Conservation (phyloP, 1,140 invertebrate genomes). For the Aphelenchoides avenae region DNA sequence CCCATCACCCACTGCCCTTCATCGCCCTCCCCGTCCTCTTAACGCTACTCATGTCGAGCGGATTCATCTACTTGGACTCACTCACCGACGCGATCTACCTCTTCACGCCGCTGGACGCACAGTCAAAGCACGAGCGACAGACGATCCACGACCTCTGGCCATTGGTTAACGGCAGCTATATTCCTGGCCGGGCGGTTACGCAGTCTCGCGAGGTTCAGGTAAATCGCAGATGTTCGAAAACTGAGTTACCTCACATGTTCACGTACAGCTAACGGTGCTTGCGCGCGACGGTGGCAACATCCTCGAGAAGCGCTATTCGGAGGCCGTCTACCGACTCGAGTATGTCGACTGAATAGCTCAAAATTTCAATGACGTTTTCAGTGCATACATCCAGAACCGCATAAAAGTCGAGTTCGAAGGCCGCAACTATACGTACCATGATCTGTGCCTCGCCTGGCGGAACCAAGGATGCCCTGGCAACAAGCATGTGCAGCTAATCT, state of each 20-base stretch:
- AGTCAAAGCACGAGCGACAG: conserved; percentile 46
- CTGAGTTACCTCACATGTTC: neutral
- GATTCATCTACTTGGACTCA: conserved; percentile 48
- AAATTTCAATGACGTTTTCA: too few species aligned
- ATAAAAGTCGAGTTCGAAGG: conserved; percentile 46
- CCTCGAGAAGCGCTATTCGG: conserved; percentile 49
- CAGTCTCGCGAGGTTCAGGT: conserved; percentile 57
- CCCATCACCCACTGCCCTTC: conserved; percentile 50
- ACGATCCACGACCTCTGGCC: conserved; percentile 57
- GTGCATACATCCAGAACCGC: conserved; percentile 46
- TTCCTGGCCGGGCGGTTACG: conserved; percentile 55
- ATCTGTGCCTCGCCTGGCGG: conserved; percentile 45
- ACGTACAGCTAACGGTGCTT: conserved; percentile 47
- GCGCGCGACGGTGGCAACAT: conserved; percentile 53
- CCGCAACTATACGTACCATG: conserved; percentile 43
- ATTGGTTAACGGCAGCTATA: conserved; percentile 48
- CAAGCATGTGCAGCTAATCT: conserved; percentile 49
- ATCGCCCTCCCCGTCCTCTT: conserved; percentile 51
- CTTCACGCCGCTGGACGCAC: conserved; percentile 32
- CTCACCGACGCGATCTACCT: conserved; percentile 54
- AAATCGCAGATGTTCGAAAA: too few species aligned
- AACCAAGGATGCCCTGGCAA: conserved; percentile 53
- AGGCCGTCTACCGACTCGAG: conserved; percentile 49
- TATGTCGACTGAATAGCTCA: too few species aligned
- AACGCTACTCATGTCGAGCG: conserved; percentile 33